Conservation (phyloP, 1,140 invertebrate genomes). For the Protaetia brevitarsis region DNA sequence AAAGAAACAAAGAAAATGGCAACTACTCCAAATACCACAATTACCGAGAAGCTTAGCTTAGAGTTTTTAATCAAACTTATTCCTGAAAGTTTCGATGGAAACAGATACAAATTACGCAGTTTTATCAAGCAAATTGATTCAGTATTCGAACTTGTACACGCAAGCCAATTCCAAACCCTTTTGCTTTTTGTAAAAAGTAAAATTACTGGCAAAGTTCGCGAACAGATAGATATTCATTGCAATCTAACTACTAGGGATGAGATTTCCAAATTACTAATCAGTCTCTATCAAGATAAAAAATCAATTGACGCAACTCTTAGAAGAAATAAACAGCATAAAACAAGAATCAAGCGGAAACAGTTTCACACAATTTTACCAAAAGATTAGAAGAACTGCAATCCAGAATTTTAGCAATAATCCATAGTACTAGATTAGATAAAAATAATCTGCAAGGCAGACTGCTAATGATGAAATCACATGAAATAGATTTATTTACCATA, state of each 20-base stretch:
- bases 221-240: no score
- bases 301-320: background rate
- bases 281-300: slow-evolving; percentile 7
- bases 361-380: background rate
- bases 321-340: slow-evolving; percentile 2
- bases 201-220: no score
- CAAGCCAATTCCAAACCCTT: no score
- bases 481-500: background rate
- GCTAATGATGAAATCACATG: background rate
- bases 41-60: no score
- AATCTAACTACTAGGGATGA: background rate
- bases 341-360: background rate
- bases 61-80: no score
- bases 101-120: no score
- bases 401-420: background rate
- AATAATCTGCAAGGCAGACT: background rate
- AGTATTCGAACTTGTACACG: no score
- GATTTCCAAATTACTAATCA: background rate
- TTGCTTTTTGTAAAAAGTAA: no score
- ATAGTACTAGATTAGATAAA: background rate
- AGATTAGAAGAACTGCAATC: background rate
- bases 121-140: no score
- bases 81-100: no score
- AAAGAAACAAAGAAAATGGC: no score
- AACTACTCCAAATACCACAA: no score